Base-by-base conservation (phyloP, 2,797 vertebrate species). In the Orientallactaga sibirica region DNA sequence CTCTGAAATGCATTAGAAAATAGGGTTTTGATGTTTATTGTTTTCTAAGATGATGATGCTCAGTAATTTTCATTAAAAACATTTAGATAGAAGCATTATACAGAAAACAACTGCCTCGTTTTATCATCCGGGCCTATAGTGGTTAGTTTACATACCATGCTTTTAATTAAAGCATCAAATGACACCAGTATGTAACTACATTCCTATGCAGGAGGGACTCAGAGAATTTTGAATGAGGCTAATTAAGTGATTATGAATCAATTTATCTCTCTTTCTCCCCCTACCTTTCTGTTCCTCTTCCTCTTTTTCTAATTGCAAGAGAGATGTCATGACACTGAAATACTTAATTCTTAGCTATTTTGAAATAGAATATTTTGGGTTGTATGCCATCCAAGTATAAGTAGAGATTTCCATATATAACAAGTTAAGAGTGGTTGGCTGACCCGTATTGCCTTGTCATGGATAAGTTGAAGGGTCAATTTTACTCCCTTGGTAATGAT, bases 11-110 rank as follows among this genome's bases (percentile, higher is more conserved):
- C 82, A 9, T 75, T 37, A 95, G 93, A 91, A 91, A 79, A 41
- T 75, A 83, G 33, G 85, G 55, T 88, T 88, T 66, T 77, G 41
- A 7, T 90, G 62, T 96, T 94, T 93, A 95, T 93, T 94, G 74
- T 64, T 71, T 90, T 95, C 41, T n/a, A 58, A 88, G 37, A 78
- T 88, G 24, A 58, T 20, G 70, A 2, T 86, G 66, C 48, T 93
- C 93, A 93, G 77, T 97, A 71, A 68, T 68, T 95, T 97, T 29
- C 77, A 75, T 90, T 41, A 83, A 96, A 96, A 91, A 81, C 27
- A 94, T 92, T 80, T 84, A 97, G 29, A 27, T 79, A 84, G 11
- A 80, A 92, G 10, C 3, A 67, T 84, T 90, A 81, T 88, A 92
- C 85, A 81, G 81, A 96, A n/a, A 37, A 37, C 55, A 43, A 74